Base-by-base conservation (phyloP, 2,113 vertebrate genomes). In the Plectropomus leopardus region DNA sequence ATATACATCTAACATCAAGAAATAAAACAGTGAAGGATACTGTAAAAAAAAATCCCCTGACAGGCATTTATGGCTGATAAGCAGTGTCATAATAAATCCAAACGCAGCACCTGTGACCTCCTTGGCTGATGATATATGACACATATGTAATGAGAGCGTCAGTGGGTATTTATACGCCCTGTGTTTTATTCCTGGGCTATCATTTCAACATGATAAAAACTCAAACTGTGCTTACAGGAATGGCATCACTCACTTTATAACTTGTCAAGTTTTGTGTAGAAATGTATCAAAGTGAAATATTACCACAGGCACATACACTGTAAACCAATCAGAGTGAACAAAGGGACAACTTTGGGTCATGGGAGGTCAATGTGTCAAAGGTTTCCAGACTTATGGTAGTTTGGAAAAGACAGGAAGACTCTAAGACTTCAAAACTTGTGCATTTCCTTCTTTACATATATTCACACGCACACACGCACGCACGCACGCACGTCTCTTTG, bases 231-330 rank as follows among this genome's bases (percentile, higher is more conserved):
- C 55, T 76, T 21, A 26, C 66, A 59, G 69, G 57, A 73, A 71
- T 34, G 17, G 32, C n/a, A 60, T n/a, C 32, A 70, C 23, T 30
- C 66, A 82, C 57, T 80, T 81, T 55, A 60, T 36, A 32, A 30
- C 66, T 45, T 76, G 53, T 69, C 72, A 70, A 23, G 2, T 8
- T 88, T 83, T 86, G 10, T 55, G 66, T n/a, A 42, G 54, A 77
- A 45, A 86, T 87, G 74, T 10, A 78, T 78, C 81, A 84, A 30
- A 53, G 2, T 88, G 71, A 90, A 80, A 73, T 79, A 76, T 87
- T 57, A 40, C 47, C 30, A 42, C 45, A 32, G 34, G 54, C 21
- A 28, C 23, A 23, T 15, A 34, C 11, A 26, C 5, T 61, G 45
- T 76, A 60, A 59, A 75, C 17, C 32, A 26, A 55, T 26, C 26